Conservation (phyloP, 2,797 vertebrate genomes). For the Phoeniculus purpureus region DNA sequence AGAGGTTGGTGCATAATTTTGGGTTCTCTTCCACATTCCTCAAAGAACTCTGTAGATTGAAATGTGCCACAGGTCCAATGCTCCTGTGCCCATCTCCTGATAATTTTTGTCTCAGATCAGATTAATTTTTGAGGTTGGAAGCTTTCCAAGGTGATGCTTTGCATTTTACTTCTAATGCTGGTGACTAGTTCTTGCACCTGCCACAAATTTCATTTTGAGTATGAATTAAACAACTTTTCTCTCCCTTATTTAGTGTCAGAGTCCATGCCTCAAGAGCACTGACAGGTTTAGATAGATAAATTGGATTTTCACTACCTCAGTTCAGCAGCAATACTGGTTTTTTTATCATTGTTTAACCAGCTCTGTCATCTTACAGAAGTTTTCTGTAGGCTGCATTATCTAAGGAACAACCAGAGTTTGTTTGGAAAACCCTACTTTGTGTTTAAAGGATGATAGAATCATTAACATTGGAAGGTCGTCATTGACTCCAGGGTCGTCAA, state of each 20-base stretch:
- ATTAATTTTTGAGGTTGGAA: conserved; percentile 35
- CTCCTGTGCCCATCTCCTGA: neutral
- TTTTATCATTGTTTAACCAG: neutral
- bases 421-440: neutral
- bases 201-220: neutral
- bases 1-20: neutral
- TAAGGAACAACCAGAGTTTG: neutral
- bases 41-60: neutral
- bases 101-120: conserved; percentile 1
- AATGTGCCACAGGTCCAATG: neutral
- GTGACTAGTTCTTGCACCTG: neutral
- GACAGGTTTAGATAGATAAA: neutral
- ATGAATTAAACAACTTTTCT: conserved; percentile 3
- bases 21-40: neutral
- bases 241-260: neutral
- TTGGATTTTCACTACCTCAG: neutral
- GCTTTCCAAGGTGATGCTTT: neutral
- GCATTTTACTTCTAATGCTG: conserved; percentile 10
- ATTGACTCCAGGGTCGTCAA: too few relatives aligned
- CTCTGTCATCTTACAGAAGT: neutral
- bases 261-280: neutral
- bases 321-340: neutral
- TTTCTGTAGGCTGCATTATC: neutral
- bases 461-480: too few relatives aligned
- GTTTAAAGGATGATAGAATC: neutral